A percentile compares a stretch with the other conserved stretches of the same genome.
phyloP scores from a whole-genome alignment of 2,113 vertebrate species.

The Lophochroa leadbeateri region DNA sequence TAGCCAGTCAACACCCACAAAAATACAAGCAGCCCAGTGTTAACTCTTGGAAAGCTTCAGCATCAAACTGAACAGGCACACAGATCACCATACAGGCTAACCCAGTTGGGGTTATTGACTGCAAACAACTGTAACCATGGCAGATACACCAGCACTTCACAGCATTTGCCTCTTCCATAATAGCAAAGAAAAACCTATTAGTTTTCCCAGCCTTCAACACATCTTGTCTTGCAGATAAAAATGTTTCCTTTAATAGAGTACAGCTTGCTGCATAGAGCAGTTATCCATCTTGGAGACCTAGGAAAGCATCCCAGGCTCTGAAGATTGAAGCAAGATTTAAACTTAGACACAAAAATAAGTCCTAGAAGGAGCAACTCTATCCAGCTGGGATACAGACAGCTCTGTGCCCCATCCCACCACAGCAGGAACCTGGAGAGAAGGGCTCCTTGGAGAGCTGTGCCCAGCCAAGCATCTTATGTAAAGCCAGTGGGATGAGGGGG shows the following conservation, averaged over 20 bases:
- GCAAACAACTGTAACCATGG: fast-evolving
- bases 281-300: fast-evolving
- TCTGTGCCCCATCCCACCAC: fast-evolving
- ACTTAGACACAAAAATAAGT: fast-evolving
- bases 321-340: neutral
- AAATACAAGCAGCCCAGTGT: neutral
- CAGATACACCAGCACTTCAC: neutral
- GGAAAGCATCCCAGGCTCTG: neutral
- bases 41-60: neutral
- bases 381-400: neutral
- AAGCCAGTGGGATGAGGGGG: neutral
- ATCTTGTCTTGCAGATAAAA: neutral
- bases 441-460: neutral
- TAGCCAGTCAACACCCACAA: neutral
- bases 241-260: fast-evolving
- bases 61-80: neutral
- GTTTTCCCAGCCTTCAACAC: neutral
- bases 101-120: neutral
- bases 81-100: fast-evolving
- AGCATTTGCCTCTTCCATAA: fast-evolving
- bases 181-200: fast-evolving
- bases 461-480: neutral
- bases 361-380: fast-evolving
- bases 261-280: neutral
- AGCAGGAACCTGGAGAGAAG: neutral